Evolutionary conservation across 2,113 vertebrate species (phyloP), one percentile per base, ranked within the genome.

Genomic region (Numenius arquata): DNA sequence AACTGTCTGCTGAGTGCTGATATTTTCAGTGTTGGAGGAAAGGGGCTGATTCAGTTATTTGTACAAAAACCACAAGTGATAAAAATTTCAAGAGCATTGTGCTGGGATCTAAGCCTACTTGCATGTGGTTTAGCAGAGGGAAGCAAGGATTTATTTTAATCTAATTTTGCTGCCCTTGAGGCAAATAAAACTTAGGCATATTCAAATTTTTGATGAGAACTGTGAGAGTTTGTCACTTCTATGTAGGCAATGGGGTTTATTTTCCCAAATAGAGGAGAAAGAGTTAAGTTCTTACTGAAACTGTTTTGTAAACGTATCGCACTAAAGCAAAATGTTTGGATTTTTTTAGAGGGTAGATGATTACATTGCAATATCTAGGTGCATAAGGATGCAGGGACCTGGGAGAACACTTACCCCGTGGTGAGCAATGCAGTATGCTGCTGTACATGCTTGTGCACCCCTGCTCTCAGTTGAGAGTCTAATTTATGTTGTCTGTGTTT

Each of bases 361-460:
- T 41, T 34, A 34, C 8, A 16, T 11, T 27, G 16, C 21, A 27
- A 14, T 29, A 48, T 34, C 22, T 40, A 13, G 34, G 26, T 29
- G 38, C 9, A 59, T 36, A 29, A 15, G 2, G 25, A 14, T 11
- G 6, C 8, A 15, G 29, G 55, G 73, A 25, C 22, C 12, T 36
- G 52, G 45, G n/a, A 73, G 34, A n/a, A 32, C 6, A 11, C 32
- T 61, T 20, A n/a, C 10, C 34, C 40, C 8, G 6, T 27, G 61
- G 52, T 34, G 25, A 47, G 58, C 25, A 43, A 16, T 8, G 48
- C 53, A 38, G 9, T 11, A 3, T 48, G 45, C 40, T 73, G 41
- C 48, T 41, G 7, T 18, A 10, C 2, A 0, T 12, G 11, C 15
- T 25, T 36, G 26, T 29, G 36, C 75, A 25, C 5, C 5, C 6